Base-by-base conservation (phyloP, 2,888 invertebrate genomes). In the Litoditis marina region DNA sequence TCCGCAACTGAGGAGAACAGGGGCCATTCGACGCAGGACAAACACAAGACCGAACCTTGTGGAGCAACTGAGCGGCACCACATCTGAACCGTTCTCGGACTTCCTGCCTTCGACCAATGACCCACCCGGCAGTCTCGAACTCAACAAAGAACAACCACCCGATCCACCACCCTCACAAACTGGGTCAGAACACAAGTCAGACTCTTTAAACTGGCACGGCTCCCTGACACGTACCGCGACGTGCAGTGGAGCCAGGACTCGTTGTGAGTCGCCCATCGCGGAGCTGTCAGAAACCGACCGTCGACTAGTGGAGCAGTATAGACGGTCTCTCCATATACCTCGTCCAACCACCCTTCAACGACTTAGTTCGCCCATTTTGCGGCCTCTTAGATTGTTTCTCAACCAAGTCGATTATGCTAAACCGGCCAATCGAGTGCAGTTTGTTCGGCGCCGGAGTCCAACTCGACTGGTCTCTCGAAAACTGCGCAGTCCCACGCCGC, bases 141-240 rank as follows among this genome's bases (percentile, higher is more conserved):
- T 13, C 69, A 63, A 16, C 44, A 56, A 44, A 71, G 59, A 62
- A 6, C 32, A 59, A 25, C 68, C 66, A 19, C 64, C 58, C 16
- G 69, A 65, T 46, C 68, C 67, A 34, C 66, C 59, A 31, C 69
- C 69, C 19, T 60, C 68, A 7, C 51, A 54, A 32, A 59, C 60
- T 44, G 64, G 63, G 47, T n/a, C n/a, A n/a, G n/a, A n/a, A n/a
- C n/a, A n/a, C n/a, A n/a, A n/a, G n/a, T 60, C 68, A 32, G 59
- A 52, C 54, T 63, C 66, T 71, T 69, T 71, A 68, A 71, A 71
- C 71, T 71, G 68, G 68, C 71, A 66, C 61, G 71, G 67, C 69
- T 70, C 73, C 70, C 71, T 69, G 71, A 73, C 52, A 62, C 73
- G 65, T 53, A 60, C 71, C 77, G 77, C 69, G 77, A 77, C 68